These are phyloP conservation scores for Rhabdornis inornatus DNA, from an alignment of 2,113 vertebrate species.

Conservation along the genomic window DNA sequence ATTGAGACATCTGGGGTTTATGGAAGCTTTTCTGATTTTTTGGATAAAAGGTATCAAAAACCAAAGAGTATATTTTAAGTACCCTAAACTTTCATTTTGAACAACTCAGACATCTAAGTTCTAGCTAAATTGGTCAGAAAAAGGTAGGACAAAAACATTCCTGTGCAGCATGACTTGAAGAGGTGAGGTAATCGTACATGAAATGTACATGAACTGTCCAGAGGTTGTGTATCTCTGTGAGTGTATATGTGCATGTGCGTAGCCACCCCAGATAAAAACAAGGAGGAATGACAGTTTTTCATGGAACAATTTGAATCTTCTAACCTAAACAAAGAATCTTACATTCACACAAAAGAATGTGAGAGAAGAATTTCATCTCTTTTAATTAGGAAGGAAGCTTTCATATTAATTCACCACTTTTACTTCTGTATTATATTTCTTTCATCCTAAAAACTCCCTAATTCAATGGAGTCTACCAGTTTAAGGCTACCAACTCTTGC, in stretches of 20 bases:
- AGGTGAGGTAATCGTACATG: background rate
- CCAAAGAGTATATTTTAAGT: background rate
- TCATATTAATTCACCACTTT: background rate
- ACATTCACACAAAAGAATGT: background rate
- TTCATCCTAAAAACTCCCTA: background rate
- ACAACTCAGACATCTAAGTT: background rate
- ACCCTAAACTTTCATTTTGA: background rate
- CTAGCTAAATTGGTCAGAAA: background rate
- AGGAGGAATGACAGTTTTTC: background rate
- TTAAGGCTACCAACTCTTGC: background rate
- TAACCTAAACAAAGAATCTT: background rate
- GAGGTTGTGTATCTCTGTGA: fast-evolving
- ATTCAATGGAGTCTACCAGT: background rate
- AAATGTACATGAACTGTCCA: background rate
- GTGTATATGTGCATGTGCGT: too few species aligned
- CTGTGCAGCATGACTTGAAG: background rate
- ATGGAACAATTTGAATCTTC: background rate
- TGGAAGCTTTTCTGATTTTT: background rate
- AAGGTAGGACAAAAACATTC: background rate
- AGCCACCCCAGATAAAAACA: background rate
- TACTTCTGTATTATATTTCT: background rate
- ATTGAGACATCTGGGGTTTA: background rate
- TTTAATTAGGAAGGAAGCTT: background rate
- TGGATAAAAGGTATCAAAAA: background rate
- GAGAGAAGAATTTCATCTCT: background rate